Evolutionary conservation across 2,113 vertebrate genomes (phyloP).

Genomic region (Saguinus midas): DNA sequence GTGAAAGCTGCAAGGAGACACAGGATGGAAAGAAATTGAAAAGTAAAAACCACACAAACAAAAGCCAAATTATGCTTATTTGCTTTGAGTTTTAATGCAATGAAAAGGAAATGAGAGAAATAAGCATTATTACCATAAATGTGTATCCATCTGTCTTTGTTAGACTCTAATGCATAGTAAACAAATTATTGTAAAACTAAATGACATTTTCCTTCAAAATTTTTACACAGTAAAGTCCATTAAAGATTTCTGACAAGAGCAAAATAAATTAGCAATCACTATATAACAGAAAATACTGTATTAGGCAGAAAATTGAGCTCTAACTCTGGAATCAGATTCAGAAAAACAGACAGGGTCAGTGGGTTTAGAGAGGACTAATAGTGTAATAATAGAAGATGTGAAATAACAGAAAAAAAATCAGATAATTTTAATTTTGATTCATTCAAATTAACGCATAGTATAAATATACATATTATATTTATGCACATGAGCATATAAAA

Average conservation of each 20-base stretch:
- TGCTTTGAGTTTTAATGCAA: neutral
- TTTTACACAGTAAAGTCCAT: neutral
- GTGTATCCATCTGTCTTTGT: neutral
- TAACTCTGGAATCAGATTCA: neutral
- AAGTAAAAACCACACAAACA: neutral
- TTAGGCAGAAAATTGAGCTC: neutral
- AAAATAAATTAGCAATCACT: neutral
- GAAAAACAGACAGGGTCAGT: neutral
- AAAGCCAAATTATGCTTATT: neutral
- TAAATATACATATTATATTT: neutral
- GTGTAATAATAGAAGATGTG: neutral
- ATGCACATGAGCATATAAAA: neutral
- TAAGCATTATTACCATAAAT: neutral
- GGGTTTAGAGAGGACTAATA: neutral
- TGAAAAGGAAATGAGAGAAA: neutral
- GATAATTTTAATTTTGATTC: neutral
- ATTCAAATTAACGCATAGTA: neutral
- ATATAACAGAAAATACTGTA: neutral
- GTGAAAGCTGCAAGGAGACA: neutral
- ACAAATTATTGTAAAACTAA: slow-evolving; percentile 22
- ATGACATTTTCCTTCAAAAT: neutral
- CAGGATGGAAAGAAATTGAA: neutral
- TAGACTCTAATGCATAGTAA: neutral
- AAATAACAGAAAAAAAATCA: neutral
- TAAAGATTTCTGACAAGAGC: neutral